Percentiles rank a stretch among this genome's conserved stretches.
These are phyloP conservation scores for Anastatus disparis DNA, from an alignment of 1,140 invertebrate species.

Conservation along the genomic window DNA sequence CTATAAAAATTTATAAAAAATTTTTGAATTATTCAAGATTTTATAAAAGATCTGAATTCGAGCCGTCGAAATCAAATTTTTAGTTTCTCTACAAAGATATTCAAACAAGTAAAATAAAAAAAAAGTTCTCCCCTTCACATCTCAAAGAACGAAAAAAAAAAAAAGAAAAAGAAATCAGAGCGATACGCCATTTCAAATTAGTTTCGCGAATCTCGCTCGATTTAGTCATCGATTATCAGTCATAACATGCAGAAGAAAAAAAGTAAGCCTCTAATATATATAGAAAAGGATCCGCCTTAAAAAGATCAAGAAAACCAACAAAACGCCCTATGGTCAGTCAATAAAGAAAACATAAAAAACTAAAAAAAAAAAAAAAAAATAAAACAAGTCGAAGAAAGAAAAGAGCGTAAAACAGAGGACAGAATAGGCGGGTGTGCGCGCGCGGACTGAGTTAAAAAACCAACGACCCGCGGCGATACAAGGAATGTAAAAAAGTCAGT, in stretches of 20 bases:
- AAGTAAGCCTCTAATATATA: background rate
- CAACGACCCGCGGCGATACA: constrained; percentile 40
- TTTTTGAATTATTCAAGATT: no score
- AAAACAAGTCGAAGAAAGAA: no score
- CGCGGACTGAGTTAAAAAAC: constrained; percentile 34
- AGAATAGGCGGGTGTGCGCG: background rate
- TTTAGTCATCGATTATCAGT: constrained; percentile 44
- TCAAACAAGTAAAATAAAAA: constrained; percentile 20
- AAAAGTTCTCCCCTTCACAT: background rate
- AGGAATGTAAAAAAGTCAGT: constrained; percentile 42
- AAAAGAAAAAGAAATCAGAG: background rate
- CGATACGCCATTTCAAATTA: constrained; percentile 35
- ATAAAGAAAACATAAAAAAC: background rate
- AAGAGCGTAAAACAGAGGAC: background rate
- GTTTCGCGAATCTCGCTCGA: constrained; percentile 35
- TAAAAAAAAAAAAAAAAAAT: no score
- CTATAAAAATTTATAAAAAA: no score
- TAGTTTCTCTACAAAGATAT: constrained; percentile 6
- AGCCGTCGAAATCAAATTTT: constrained; percentile 14
- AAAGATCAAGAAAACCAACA: no score
- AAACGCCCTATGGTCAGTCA: background rate
- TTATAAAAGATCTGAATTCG: no score
- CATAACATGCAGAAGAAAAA: constrained; percentile 35
- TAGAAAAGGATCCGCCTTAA: no score
- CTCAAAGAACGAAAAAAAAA: background rate